Percentiles rank a stretch among this genome's conserved stretches.
Conservation (phyloP, 2,888 invertebrate species). For the Sarcophaga carnaria region DNA sequence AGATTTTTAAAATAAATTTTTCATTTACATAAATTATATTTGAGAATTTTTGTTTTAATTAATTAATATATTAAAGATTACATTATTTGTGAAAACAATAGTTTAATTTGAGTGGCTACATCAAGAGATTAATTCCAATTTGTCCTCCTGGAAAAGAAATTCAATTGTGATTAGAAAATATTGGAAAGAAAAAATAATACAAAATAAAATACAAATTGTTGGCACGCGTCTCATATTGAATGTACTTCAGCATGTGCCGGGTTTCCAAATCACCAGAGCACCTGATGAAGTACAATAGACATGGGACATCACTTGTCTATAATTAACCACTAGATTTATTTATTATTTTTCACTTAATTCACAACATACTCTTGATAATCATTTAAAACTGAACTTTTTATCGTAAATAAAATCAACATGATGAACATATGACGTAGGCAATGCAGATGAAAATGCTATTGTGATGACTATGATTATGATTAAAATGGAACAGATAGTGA, state of each 20-base stretch:
- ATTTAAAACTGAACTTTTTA: background rate
- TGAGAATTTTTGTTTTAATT: too few relatives aligned
- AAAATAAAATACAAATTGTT: slow-evolving; percentile 26
- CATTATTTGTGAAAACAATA: too few relatives aligned
- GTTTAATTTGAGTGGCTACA: too few relatives aligned
- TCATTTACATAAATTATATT: too few relatives aligned
- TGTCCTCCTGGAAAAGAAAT: too few relatives aligned
- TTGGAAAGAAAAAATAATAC: background rate
- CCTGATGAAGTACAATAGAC: slow-evolving; percentile 99
- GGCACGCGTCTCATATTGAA: slow-evolving; percentile 90
- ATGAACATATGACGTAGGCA: slow-evolving; percentile 52
- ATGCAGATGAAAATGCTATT: slow-evolving; percentile 33
- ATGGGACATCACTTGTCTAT: slow-evolving; percentile 86
- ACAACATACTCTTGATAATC: background rate
- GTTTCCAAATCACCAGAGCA: slow-evolving; percentile 95
- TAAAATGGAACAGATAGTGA: slow-evolving; percentile 20
- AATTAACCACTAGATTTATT: slow-evolving; percentile 2
- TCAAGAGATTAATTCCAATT: too few relatives aligned
- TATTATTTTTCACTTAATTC: slow-evolving; percentile 41
- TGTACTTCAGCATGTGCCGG: slow-evolving; percentile 99
- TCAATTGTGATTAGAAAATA: too few relatives aligned
- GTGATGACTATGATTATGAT: slow-evolving; percentile 44
- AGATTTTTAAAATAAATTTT: too few relatives aligned
- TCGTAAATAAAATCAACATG: too few relatives aligned
- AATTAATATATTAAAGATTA: too few relatives aligned